Evolutionary conservation across 2,888 invertebrate genomes (phyloP).

Genomic region (Netelia virgata): DNA sequence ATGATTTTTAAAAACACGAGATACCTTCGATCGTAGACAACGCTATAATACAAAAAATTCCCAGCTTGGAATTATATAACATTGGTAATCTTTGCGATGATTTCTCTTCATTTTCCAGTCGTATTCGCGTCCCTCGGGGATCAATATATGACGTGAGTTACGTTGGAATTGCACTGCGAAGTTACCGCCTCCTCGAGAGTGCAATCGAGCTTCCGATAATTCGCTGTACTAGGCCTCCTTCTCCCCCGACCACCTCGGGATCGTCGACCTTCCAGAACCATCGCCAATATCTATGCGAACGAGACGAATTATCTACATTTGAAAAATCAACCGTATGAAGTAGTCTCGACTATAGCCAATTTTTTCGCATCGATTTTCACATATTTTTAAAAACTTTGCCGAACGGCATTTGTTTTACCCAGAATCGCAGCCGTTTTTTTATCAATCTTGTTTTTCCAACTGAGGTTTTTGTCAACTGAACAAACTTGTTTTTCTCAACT

Average conservation of each 20-base stretch:
- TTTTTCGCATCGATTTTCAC: not conserved
- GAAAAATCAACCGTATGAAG: not conserved
- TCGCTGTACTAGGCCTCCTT: conserved; percentile 88
- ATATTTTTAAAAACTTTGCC: too few relatives aligned
- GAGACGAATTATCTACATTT: conserved; percentile 40
- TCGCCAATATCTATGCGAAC: conserved; percentile 87
- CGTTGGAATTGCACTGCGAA: conserved; percentile 86
- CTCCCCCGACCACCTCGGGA: conserved; percentile 83
- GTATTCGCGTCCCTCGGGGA: not conserved
- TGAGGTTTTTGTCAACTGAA: not conserved
- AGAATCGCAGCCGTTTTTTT: not conserved
- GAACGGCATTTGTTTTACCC: not conserved
- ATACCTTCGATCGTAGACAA: conserved; percentile 69
- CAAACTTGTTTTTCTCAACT: too few relatives aligned
- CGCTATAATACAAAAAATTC: conserved; percentile 71
- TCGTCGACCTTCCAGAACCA: conserved; percentile 88
- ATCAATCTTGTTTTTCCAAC: not conserved
- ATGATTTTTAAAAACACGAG: conserved; percentile 68
- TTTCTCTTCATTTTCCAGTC: not conserved
- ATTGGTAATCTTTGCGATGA: conserved; percentile 16
- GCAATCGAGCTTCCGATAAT: conserved; percentile 89
- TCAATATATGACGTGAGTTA: conserved; percentile 87
- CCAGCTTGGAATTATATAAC: conserved; percentile 33
- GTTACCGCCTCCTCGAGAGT: conserved; percentile 90
- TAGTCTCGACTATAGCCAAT: conserved; percentile 16